These are phyloP conservation scores for Epinotia demarniana DNA, from an alignment of 2,888 invertebrate species.

Conservation along the genomic window DNA sequence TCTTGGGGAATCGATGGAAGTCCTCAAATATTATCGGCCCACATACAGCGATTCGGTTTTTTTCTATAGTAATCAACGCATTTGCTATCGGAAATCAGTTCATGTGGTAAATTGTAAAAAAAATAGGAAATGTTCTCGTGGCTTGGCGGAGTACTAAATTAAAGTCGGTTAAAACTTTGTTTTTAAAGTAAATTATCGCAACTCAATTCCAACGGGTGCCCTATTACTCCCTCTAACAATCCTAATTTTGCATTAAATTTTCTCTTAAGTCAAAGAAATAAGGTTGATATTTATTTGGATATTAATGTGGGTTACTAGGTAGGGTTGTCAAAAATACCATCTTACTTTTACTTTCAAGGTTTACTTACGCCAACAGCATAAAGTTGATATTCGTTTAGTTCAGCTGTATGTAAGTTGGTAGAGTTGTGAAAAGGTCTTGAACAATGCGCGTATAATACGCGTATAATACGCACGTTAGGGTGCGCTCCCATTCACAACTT, in stretches of 20 bases:
- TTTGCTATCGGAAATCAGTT: too few species aligned
- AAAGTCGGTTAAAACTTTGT: too few species aligned
- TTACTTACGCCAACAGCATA: conserved; percentile 48
- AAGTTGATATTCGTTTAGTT: conserved; percentile 47
- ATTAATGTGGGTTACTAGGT: conserved; percentile 46
- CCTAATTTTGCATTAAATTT: background rate
- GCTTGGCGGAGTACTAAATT: too few species aligned
- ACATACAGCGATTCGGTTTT: too few species aligned
- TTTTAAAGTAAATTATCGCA: too few species aligned
- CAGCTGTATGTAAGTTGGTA: conserved; percentile 47
- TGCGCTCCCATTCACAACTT: conserved; percentile 79
- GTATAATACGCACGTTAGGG: conserved; percentile 74
- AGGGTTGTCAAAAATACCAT: conserved; percentile 55
- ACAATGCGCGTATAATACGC: conserved; percentile 72
- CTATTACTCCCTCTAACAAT: conserved; percentile 49
- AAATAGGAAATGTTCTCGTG: too few species aligned
- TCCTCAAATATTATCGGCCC: too few species aligned
- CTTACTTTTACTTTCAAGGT: conserved; percentile 1
- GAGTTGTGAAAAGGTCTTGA: conserved; percentile 59
- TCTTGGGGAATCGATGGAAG: too few species aligned
- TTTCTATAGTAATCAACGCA: too few species aligned
- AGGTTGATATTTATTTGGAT: conserved; percentile 47
- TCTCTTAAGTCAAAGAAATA: conserved; percentile 48
- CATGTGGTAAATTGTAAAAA: too few species aligned
- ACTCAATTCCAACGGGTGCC: conserved; percentile 79